These are phyloP conservation scores for Luperina testacea DNA, from an alignment of 2,888 invertebrate genomes.

Conservation along the genomic window DNA sequence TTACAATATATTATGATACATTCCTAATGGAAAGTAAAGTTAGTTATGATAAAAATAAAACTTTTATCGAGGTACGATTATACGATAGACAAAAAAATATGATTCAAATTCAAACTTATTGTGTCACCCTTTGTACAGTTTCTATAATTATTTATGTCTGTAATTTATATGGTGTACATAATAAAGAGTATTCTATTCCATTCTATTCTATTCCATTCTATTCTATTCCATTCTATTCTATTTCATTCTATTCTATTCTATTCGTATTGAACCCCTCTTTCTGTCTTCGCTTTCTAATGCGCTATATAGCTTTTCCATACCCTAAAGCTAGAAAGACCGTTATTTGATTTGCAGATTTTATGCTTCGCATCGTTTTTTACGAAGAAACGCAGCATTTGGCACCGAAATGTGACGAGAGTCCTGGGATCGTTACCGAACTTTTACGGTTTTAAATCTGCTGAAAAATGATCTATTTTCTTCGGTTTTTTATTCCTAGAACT, in stretches of 20 bases:
- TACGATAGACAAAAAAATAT: background rate
- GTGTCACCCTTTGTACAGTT: too few species aligned
- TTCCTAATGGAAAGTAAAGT: background rate
- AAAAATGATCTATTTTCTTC: background rate
- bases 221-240: too few species aligned
- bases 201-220: too few species aligned
- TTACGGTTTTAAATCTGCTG: constrained; percentile 40
- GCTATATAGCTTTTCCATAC: constrained; percentile 18
- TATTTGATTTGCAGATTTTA: constrained; percentile 59
- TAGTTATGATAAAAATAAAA: background rate
- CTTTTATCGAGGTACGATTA: background rate
- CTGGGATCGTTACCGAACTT: constrained; percentile 33
- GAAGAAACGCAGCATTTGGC: constrained; percentile 39
- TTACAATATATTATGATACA: background rate
- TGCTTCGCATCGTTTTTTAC: constrained; percentile 39
- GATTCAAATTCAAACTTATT: background rate
- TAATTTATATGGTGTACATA: too few species aligned
- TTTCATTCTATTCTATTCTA: too few species aligned
- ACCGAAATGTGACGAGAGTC: constrained; percentile 29
- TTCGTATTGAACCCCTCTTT: background rate
- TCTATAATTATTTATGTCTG: too few species aligned
- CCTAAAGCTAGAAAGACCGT: background rate
- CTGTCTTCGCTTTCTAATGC: background rate
- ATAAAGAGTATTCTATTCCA: too few species aligned
- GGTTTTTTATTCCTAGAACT: constrained; percentile 3